Evolutionary conservation across 1,140 invertebrate genomes (phyloP).

Genomic region (Drosophila burlai): DNA sequence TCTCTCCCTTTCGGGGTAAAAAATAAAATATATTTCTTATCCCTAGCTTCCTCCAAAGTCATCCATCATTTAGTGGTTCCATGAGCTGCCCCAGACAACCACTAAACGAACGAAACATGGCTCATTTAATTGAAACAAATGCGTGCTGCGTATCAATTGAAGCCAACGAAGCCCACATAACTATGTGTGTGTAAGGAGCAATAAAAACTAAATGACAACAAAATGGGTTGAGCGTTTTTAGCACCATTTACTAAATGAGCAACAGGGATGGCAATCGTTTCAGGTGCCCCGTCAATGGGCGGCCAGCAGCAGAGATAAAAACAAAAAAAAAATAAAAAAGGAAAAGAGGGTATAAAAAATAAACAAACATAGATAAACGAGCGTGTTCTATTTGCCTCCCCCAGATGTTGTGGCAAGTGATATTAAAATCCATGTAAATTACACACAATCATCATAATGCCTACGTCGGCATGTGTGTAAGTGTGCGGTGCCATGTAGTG

Average conservation of each 20-base stretch:
- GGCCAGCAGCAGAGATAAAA: constrained; percentile 1
- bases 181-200: constrained; percentile 51
- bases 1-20: background rate
- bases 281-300: constrained; percentile 74
- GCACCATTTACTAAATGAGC: constrained; percentile 30
- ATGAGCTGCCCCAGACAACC: constrained; percentile 17
- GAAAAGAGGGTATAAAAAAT: constrained; percentile 6
- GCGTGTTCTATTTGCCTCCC: constrained; percentile 29
- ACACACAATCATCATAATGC: constrained; percentile 73
- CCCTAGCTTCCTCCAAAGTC: constrained; percentile 30
- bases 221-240: constrained; percentile 33
- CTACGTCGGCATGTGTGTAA: constrained; percentile 39
- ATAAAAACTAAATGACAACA: constrained; percentile 73
- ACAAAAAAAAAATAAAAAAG: constrained; percentile 7
- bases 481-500: constrained; percentile 24
- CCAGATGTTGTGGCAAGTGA: constrained; percentile 35
- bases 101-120: constrained; percentile 70
- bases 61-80: constrained; percentile 44
- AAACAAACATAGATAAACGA: constrained; percentile 23
- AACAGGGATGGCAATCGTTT: constrained; percentile 41
- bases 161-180: constrained; percentile 26
- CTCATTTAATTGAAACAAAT: constrained; percentile 83
- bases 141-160: constrained; percentile 82
- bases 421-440: constrained; percentile 83
- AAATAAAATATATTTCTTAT: constrained; percentile 5